A percentile compares a stretch with the other conserved stretches of the same genome.
These are phyloP conservation scores for Orthosia gracilis DNA, from an alignment of 2,888 invertebrate species.

Conservation along the genomic window DNA sequence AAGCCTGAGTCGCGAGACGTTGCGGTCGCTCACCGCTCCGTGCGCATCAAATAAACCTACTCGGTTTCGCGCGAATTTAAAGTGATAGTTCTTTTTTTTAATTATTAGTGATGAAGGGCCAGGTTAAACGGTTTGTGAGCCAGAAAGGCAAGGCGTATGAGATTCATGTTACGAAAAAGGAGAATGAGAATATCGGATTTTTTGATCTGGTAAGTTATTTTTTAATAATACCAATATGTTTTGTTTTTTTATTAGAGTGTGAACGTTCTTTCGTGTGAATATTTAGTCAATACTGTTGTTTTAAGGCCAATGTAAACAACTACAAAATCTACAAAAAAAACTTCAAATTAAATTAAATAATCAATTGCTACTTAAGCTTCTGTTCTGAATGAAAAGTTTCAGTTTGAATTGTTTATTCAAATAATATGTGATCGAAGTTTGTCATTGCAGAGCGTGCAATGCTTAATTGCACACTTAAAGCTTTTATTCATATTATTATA, in stretches of 20 bases:
- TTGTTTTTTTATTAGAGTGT: not conserved
- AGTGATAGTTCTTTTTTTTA: slow-evolving; percentile 47
- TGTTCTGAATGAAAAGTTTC: not conserved
- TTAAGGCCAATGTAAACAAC: not conserved
- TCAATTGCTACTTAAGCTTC: not conserved
- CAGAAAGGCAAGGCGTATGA: slow-evolving; percentile 73
- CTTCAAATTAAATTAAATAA: no score
- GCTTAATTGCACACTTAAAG: no score
- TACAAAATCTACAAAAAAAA: not conserved
- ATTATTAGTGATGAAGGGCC: slow-evolving; percentile 69
- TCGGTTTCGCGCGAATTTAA: slow-evolving; percentile 56
- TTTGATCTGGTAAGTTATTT: slow-evolving; percentile 69
- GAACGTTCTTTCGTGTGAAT: slow-evolving; percentile 15
- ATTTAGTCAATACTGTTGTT: not conserved
- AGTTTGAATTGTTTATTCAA: not conserved
- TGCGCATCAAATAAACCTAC: slow-evolving; percentile 33
- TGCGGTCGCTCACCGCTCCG: slow-evolving; percentile 34
- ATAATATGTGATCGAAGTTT: not conserved
- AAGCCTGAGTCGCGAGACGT: slow-evolving; percentile 33
- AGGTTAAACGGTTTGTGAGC: slow-evolving; percentile 72
- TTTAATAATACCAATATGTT: not conserved
- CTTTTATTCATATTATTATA: no score
- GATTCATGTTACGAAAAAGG: slow-evolving; percentile 55
- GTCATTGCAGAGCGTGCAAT: not conserved
- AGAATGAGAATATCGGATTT: slow-evolving; percentile 67